Percentiles rank a stretch among this genome's conserved stretches.
These are phyloP conservation scores for Melinaea marsaeus DNA, from an alignment of 2,888 invertebrate species.

Conservation along the genomic window DNA sequence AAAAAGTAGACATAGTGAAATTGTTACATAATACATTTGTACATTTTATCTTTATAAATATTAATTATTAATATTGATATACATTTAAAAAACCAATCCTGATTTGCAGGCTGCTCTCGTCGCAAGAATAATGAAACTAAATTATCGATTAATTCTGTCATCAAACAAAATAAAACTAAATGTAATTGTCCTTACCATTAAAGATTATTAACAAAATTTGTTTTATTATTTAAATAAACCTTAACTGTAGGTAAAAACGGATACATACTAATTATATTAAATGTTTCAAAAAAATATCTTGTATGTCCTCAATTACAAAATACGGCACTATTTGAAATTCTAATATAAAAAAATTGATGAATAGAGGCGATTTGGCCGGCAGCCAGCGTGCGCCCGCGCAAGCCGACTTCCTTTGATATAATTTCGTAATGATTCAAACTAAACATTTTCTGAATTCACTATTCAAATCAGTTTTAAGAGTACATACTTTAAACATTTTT, in stretches of 20 bases:
- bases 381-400: constrained; percentile 25
- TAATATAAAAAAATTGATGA: constrained; percentile 38
- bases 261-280: not conserved
- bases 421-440: constrained; percentile 25
- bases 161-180: constrained; percentile 13
- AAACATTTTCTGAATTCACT: constrained; percentile 26
- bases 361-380: constrained; percentile 29
- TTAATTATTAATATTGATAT: too few species aligned
- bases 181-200: constrained; percentile 9
- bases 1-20: not conserved
- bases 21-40: not conserved
- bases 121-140: constrained; percentile 16
- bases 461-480: constrained; percentile 9
- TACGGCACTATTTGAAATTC: constrained; percentile 13
- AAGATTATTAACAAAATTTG: not conserved
- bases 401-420: constrained; percentile 25
- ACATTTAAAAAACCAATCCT: not conserved
- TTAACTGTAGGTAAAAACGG: not conserved
- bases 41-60: not conserved
- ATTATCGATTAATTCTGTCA: not conserved
- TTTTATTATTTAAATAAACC: not conserved
- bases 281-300: constrained; percentile 8
- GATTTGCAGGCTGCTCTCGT: constrained; percentile 25
- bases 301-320: constrained; percentile 30
- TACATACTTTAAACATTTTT: not conserved